A percentile compares a stretch with the other conserved stretches of the same genome.
Conservation (phyloP, 1,140 invertebrate species). For the Panagrolaimus sp. region DNA sequence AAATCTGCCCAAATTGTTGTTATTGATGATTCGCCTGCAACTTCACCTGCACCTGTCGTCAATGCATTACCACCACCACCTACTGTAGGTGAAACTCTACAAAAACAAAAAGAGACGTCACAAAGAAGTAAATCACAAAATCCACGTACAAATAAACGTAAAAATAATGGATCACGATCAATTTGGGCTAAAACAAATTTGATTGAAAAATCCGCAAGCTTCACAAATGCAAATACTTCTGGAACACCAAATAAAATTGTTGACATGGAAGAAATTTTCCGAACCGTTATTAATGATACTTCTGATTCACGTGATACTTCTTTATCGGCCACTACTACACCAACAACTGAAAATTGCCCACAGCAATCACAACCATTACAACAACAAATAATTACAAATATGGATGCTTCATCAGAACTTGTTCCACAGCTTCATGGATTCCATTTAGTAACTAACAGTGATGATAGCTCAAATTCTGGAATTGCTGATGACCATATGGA, state of each 20-base stretch:
- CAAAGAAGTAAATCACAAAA: slow-evolving; percentile 9
- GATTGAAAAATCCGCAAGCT: slow-evolving; percentile 1
- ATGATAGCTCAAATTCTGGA: neutral
- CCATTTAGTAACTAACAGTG: neutral
- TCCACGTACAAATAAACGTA: neutral
- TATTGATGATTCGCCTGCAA: slow-evolving; percentile 4
- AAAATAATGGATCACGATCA: slow-evolving; percentile 5
- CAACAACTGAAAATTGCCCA: neutral
- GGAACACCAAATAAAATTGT: neutral
- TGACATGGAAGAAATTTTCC: slow-evolving; percentile 11
- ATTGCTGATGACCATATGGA: neutral
- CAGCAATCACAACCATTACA: neutral
- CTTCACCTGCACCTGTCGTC: neutral
- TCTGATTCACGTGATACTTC: neutral
- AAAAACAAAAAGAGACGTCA: neutral
- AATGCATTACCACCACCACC: no score
- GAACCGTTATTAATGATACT: slow-evolving; percentile 6
- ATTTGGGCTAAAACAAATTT: neutral
- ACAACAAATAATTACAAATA: neutral
- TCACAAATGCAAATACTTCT: neutral
- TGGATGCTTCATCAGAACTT: neutral
- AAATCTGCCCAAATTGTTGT: neutral
- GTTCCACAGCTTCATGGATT: neutral
- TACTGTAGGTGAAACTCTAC: neutral
- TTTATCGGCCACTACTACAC: no score